A percentile compares a stretch with the other conserved stretches of the same genome.
phyloP scores from a whole-genome alignment of 2,113 vertebrate genomes.

The Oreotrochilus melanogaster region DNA sequence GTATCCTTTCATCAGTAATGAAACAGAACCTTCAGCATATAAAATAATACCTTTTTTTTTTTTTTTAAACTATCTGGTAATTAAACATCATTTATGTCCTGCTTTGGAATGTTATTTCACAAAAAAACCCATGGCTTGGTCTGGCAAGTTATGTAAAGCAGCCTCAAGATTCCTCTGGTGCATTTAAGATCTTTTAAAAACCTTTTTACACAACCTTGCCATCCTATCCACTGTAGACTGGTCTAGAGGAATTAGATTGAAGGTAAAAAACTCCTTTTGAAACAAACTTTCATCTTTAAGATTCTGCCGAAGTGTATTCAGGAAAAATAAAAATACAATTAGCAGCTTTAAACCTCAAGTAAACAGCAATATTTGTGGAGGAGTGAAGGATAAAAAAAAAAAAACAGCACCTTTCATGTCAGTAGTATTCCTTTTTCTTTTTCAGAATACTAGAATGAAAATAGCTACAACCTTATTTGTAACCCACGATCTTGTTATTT shows the following conservation, averaged over 20 bases:
- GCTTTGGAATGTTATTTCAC: background rate
- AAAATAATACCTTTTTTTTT: background rate
- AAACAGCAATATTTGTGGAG: fast-evolving
- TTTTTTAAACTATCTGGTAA: background rate
- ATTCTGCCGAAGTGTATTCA: background rate
- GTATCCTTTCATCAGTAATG: background rate
- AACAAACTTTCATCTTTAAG: background rate
- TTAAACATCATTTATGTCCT: background rate
- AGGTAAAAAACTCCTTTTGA: background rate
- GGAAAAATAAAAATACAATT: background rate
- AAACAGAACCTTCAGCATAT: background rate
- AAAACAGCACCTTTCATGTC: background rate
- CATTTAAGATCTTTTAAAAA: background rate
- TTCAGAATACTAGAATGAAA: background rate
- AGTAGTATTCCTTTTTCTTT: background rate
- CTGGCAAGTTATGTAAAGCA: background rate
- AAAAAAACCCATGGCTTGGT: background rate
- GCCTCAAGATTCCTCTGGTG: background rate
- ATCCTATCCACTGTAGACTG: background rate
- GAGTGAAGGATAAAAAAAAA: background rate
- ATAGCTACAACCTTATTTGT: background rate
- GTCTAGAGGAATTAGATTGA: background rate
- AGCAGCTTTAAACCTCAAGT: background rate
- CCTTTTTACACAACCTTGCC: background rate
- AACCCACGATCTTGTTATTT: background rate